Base-by-base conservation (phyloP, 2,888 invertebrate species). In the Drosophila niveifrons region DNA sequence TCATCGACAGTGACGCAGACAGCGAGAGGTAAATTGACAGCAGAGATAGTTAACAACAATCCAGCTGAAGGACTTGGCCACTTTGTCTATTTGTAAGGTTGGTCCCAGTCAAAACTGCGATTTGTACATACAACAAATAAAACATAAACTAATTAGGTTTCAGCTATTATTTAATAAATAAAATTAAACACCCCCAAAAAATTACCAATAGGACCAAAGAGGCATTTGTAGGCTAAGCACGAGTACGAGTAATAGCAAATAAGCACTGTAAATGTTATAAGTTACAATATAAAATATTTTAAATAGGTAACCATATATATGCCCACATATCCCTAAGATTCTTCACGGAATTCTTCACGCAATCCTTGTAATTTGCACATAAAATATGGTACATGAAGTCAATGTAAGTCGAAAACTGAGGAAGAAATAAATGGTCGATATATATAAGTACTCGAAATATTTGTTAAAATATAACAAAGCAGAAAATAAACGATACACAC, bases 31-130 rank as follows among this genome's bases (percentile, higher is more conserved):
- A 61, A 66, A n/a, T 44, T 81, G 34, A 63, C 72, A 7, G 82
- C 82, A 2, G 92, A 92, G 70, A 88, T 84, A 7, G 92, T 93
- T 13, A 92, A 92, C 72, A 92, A 92, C 75, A 90, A 92, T 78
- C 92, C 92, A 9, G 84, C 92, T 31, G 91, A 91, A 72, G 92
- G 92, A 34, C 76, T 92, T 64, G 92, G 92, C 2, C 92, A 92
- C 82, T 93, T 91, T 75, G 91, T 92, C 41, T 93, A 93, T 63
- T 90, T 93, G 77, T 93, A 90, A 84, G 41, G 52, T 1, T 9
- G 43, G 53, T 52, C 23, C 52, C 15, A 62, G 34, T 53, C 63
- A 31, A 31, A 61, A 28, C 46, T 17, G 23, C 59, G 15, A 63
- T 28, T 28, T 78, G 72, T 75, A 78, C 48, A 72, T 75, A 53